Evolutionary conservation across 2,888 invertebrate species (phyloP).

Genomic region (Noctua janthina): DNA sequence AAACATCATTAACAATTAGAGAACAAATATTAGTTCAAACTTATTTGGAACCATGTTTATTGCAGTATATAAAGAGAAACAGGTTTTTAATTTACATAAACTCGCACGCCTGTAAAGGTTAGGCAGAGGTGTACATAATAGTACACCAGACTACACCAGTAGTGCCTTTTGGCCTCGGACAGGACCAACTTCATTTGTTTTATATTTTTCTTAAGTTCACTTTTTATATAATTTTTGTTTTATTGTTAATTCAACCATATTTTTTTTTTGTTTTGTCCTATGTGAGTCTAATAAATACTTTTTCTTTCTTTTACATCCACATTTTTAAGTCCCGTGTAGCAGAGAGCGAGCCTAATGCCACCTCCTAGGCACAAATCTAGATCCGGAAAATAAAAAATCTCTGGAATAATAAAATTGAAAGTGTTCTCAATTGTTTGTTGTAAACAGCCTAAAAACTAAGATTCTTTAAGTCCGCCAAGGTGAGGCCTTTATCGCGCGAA

Average conservation of each 20-base stretch:
- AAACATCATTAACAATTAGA: slow-evolving; percentile 40
- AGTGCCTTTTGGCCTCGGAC: no score
- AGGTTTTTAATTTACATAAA: background rate
- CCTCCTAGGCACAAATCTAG: background rate
- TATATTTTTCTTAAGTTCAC: no score
- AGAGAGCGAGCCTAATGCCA: background rate
- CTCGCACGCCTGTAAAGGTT: no score
- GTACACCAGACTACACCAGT: no score
- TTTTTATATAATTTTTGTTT: no score
- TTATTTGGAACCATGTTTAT: background rate
- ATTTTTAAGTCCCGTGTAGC: background rate
- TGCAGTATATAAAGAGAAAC: background rate
- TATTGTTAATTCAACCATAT: no score
- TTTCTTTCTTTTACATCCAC: background rate
- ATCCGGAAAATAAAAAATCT: background rate
- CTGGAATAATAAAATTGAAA: background rate
- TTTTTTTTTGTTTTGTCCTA: no score
- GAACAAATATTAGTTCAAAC: slow-evolving; percentile 8
- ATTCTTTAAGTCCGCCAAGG: background rate
- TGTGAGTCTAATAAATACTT: no score
- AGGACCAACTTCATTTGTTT: no score
- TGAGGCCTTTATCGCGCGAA: slow-evolving; percentile 16
- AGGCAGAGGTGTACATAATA: no score
- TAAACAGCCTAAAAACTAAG: slow-evolving; percentile 1
- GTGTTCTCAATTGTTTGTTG: background rate